Base-by-base conservation (phyloP, 2,888 invertebrate genomes). In the Chrysopilus asiliformis region DNA sequence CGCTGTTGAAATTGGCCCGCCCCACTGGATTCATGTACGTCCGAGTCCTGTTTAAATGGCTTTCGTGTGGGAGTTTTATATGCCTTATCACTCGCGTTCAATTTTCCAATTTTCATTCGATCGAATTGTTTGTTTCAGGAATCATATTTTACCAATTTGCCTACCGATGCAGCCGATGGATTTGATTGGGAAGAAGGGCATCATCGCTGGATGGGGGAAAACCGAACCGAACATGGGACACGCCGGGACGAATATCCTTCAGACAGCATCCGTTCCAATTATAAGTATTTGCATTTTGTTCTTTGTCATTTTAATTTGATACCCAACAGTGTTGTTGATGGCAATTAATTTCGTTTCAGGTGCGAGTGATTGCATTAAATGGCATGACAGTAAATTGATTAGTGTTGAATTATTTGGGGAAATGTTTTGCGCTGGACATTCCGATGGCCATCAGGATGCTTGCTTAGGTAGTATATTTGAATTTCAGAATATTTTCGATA, bases 381-480 rank as follows among this genome's bases (percentile, higher is more conserved):
- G 86, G 86, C 86, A 86, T 51, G 70, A 75, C 47, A 79, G 73
- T 48, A 84, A 84, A 52, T 78, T 79, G 57, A 86, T 86, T 32
- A 72, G 73, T 4, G 77, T 86, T 1, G 80, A 85, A 47, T 56
- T 85, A 51, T 68, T 75, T 65, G 51, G 76, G 56, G 78, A 79
- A 62, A 85, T 85, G 85, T 74, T 86, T 47, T 86, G 86, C 59
- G 86, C 85, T 0, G 85, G 85, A 6, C 83, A 84, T 52, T 74
- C 80, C 0, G 79, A 81, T 46, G 86, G 86, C 0, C 75, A 79
- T 46, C 81, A 80, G 52, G 85, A 86, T 48, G 85, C 85, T 4
- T 85, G 85, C 47, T 64, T 85, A 51, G 84, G 74, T 74, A 58
- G n/a, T n/a, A n/a, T n/a, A n/a, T n/a, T n/a, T n/a, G n/a, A n/a